These are phyloP conservation scores for Dasypus novemcinctus DNA, from an alignment of 2,113 vertebrate genomes.

Conservation along the genomic window DNA sequence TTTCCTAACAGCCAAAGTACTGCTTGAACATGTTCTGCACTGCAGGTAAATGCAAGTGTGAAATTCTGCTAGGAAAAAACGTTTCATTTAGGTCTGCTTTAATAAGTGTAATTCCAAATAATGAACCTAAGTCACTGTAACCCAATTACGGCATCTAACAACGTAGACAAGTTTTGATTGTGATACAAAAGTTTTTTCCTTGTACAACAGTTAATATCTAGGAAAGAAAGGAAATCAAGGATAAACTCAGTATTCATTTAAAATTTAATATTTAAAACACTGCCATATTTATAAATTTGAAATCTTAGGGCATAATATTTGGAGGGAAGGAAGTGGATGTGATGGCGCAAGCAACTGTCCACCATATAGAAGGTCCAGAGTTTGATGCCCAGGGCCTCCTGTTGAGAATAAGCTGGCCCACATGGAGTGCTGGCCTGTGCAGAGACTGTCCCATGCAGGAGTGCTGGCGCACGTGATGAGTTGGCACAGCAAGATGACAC, in stretches of 20 bases:
- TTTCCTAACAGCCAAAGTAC: conserved; percentile 74
- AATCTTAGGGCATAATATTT: conserved; percentile 82
- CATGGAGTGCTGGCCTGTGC: too few relatives aligned
- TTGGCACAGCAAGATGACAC: too few relatives aligned
- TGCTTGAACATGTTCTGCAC: conserved; percentile 75
- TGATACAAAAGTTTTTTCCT: conserved; percentile 81
- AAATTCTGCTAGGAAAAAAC: conserved; percentile 73
- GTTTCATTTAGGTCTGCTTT: conserved; percentile 82
- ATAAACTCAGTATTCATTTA: conserved; percentile 80
- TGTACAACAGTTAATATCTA: conserved; percentile 77
- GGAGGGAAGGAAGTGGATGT: too few relatives aligned
- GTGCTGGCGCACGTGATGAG: too few relatives aligned
- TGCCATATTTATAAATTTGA: conserved; percentile 84
- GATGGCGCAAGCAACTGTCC: too few relatives aligned
- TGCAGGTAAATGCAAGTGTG: conserved; percentile 76
- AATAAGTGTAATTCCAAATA: conserved; percentile 83
- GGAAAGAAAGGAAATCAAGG: conserved; percentile 74
- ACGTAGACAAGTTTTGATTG: conserved; percentile 80
- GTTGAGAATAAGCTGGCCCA: too few relatives aligned
- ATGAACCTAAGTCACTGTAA: conserved; percentile 80
- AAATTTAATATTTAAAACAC: conserved; percentile 83
- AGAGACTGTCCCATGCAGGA: too few relatives aligned
- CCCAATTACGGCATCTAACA: conserved; percentile 68
- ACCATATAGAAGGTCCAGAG: too few relatives aligned
- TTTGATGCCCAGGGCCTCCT: too few relatives aligned